phyloP scores from a whole-genome alignment of 2,797 vertebrate genomes.

The Loris lydekkerianus region DNA sequence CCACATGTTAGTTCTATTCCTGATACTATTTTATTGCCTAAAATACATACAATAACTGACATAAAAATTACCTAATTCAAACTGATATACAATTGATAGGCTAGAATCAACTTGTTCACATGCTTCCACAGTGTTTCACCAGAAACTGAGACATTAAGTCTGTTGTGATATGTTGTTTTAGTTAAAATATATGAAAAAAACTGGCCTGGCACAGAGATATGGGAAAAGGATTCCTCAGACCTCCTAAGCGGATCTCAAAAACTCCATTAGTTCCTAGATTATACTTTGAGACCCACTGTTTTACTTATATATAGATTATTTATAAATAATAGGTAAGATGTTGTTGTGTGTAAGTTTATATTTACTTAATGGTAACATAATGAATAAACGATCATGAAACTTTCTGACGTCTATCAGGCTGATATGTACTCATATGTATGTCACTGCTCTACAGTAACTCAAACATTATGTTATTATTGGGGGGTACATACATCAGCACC shows the following conservation, averaged over 20 bases:
- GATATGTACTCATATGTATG: neutral
- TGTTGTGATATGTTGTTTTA: neutral
- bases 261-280: neutral
- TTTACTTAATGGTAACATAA: neutral
- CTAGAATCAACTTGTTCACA: neutral
- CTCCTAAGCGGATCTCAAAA: neutral
- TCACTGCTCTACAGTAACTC: neutral
- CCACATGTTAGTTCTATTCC: neutral
- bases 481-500: neutral
- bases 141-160: slow-evolving; percentile 24
- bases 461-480: neutral
- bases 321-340: neutral
- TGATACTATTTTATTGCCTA: neutral
- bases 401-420: neutral
- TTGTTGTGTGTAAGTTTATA: neutral
- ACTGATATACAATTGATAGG: neutral
- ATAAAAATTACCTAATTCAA: neutral
- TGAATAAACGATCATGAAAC: neutral
- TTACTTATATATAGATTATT: neutral
- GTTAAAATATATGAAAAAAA: neutral
- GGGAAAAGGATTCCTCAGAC: neutral
- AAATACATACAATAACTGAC: neutral
- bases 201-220: neutral
- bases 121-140: neutral
- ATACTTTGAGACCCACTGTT: neutral